These are phyloP conservation scores for Fulica atra DNA, from an alignment of 2,113 vertebrate genomes.

Conservation along the genomic window DNA sequence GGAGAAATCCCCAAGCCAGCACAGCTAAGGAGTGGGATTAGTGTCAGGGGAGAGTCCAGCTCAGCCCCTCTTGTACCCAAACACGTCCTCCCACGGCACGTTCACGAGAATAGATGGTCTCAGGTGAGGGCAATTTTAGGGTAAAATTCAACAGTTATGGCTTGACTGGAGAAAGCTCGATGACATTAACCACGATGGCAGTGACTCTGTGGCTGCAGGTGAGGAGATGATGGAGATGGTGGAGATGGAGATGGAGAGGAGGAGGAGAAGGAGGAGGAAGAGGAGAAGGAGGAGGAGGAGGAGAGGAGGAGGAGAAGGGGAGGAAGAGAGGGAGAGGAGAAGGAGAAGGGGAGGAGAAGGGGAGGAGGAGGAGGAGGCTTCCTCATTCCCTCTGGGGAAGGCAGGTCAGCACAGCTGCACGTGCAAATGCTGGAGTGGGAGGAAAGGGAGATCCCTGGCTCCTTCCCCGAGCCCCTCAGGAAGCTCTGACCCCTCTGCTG, in stretches of 20 bases:
- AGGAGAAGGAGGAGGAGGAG: not conserved
- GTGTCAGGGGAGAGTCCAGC: not conserved
- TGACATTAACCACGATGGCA: not conserved
- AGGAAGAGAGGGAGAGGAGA: too few relatives aligned
- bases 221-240: not conserved
- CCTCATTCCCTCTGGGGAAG: not conserved
- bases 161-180: accelerated
- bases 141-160: not conserved
- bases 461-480: not conserved
- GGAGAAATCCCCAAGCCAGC: not conserved
- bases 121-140: not conserved
- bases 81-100: not conserved
- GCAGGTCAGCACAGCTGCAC: accelerated
- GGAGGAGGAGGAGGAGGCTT: accelerated
- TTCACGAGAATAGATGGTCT: not conserved
- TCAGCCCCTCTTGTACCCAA: not conserved
- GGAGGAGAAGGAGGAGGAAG: too few relatives aligned
- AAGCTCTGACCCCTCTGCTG: not conserved
- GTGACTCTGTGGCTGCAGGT: not conserved
- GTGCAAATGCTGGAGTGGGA: not conserved
- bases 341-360: not conserved
- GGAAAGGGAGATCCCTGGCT: not conserved
- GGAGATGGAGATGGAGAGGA: too few relatives aligned
- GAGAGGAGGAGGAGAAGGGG: too few relatives aligned
- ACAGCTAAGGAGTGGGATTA: not conserved